A percentile compares a stretch with the other conserved stretches of the same genome.
Evolutionary conservation across 2,888 invertebrate species (phyloP).

Genomic region (Ormyrus labotus): DNA sequence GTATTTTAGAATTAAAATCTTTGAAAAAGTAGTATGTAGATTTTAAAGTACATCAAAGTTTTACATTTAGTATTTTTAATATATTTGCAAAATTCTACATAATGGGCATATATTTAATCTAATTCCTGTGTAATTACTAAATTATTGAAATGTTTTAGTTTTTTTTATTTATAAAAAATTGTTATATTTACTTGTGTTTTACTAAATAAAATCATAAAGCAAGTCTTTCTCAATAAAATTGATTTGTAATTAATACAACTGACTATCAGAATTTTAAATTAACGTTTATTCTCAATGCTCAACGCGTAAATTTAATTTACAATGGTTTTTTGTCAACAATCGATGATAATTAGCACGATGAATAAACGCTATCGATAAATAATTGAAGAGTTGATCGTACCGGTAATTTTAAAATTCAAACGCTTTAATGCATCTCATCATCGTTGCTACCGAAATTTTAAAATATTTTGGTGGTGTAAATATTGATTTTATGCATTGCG

Average conservation of each 20-base stretch:
- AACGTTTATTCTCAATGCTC: constrained; percentile 8
- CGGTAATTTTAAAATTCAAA: constrained; percentile 42
- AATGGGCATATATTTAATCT: no score
- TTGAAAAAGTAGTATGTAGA: no score
- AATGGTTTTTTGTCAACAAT: constrained; percentile 35
- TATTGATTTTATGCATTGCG: constrained; percentile 13
- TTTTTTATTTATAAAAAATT: no score
- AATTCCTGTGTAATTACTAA: no score
- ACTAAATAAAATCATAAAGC: no score
- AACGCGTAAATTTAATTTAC: constrained; percentile 19
- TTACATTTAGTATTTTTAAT: no score
- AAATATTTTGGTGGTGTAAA: constrained; percentile 16
- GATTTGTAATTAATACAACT: constrained; percentile 20
- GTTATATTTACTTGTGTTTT: no score
- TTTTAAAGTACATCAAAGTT: no score
- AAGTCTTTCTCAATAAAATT: constrained; percentile 15
- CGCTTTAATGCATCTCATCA: constrained; percentile 9
- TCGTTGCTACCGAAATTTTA: constrained; percentile 26
- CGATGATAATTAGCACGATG: constrained; percentile 39
- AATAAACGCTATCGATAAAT: constrained; percentile 26
- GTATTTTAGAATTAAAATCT: no score
- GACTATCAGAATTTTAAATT: constrained; percentile 22
- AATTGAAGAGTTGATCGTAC: constrained; percentile 29
- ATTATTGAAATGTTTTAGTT: no score
- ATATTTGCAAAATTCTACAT: no score